A percentile compares a stretch with the other conserved stretches of the same genome.
Conservation (phyloP, 1,140 invertebrate species). For the Vollenhovia emeryi region DNA sequence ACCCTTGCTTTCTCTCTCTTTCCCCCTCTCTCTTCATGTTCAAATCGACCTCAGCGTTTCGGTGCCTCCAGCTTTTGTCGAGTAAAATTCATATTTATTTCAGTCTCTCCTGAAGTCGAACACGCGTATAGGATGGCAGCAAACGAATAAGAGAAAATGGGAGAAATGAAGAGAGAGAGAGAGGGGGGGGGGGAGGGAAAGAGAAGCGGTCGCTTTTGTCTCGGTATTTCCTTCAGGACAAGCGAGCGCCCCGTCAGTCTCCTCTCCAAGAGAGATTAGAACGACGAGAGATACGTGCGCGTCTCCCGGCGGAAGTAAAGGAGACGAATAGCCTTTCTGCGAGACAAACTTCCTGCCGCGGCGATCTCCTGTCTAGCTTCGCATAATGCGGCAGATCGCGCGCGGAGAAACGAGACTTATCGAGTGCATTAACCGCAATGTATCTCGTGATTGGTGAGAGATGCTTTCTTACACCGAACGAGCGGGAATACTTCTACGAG, state of each 20-base stretch:
- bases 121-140: constrained; percentile 40
- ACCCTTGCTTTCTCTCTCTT: not conserved
- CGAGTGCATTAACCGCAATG: constrained; percentile 18
- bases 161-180: not conserved
- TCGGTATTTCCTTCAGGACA: constrained; percentile 56
- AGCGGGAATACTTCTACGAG: not conserved
- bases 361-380: constrained; percentile 55
- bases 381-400: not conserved
- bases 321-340: constrained; percentile 66
- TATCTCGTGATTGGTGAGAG: not conserved
- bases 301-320: constrained; percentile 42
- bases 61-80: constrained; percentile 43
- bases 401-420: constrained; percentile 30
- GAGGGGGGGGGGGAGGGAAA: no score
- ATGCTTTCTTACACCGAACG: not conserved
- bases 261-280: constrained; percentile 59
- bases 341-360: constrained; percentile 63
- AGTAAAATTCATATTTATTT: constrained; percentile 68
- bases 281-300: constrained; percentile 49
- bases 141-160: constrained; percentile 5
- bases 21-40: not conserved
- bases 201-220: constrained; percentile 50
- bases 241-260: constrained; percentile 55
- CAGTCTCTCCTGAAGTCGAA: constrained; percentile 30
- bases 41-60: constrained; percentile 17